Evolutionary conservation across 2,797 vertebrate species (phyloP).

Genomic region (Pelochelys cantorii): DNA sequence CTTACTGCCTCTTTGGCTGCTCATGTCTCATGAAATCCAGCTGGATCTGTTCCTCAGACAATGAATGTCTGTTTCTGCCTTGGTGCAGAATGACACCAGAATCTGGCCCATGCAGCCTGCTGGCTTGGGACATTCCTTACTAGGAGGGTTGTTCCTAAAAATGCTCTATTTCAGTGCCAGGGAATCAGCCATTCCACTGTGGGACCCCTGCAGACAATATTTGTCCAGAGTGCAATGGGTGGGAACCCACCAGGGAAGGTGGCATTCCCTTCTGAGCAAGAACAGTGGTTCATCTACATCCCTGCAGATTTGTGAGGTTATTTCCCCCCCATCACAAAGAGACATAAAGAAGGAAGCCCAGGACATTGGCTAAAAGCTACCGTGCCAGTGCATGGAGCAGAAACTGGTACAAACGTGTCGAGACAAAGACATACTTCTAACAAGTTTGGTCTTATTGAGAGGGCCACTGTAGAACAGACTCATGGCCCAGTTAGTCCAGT

Average conservation of each 20-base stretch:
- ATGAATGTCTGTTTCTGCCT: background rate
- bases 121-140: background rate
- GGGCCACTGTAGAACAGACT: background rate
- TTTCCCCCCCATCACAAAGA: rapidly evolving
- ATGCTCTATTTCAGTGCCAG: background rate
- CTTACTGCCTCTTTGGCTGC: background rate
- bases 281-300: background rate
- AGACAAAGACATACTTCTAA: background rate
- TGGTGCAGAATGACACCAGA: background rate
- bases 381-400: background rate
- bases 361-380: background rate
- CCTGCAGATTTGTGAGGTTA: background rate
- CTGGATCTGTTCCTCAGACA: background rate
- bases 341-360: background rate
- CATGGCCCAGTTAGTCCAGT: background rate
- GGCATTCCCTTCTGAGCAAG: rapidly evolving
- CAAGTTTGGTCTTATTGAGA: background rate
- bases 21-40: background rate
- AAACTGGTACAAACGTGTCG: background rate
- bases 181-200: background rate
- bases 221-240: rapidly evolving
- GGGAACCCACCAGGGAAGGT: background rate
- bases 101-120: background rate
- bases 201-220: background rate
- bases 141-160: background rate